Percentiles rank a stretch among this genome's conserved stretches.
Evolutionary conservation across 2,888 invertebrate species (phyloP).

Genomic region (Lithodes maja): DNA sequence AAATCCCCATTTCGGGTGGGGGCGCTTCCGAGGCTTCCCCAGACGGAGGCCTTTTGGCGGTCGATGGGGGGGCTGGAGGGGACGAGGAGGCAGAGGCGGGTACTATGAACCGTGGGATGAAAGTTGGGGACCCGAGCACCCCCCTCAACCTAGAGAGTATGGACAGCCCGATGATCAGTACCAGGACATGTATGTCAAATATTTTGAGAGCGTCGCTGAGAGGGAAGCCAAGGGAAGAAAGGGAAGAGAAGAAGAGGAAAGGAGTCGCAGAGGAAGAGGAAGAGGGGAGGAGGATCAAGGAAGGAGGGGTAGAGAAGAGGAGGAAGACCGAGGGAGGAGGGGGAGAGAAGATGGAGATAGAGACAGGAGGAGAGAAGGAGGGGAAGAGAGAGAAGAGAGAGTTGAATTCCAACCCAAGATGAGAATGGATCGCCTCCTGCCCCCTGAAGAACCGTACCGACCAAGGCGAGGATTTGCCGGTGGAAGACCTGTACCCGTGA

Average conservation of each 20-base stretch:
- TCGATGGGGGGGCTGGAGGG: constrained; percentile 48
- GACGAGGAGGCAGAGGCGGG: constrained; percentile 37
- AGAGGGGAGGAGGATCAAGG: not conserved
- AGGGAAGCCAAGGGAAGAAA: not conserved
- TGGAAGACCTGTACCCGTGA: not conserved
- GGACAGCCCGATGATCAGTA: constrained; percentile 45
- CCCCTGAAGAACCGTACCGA: not conserved
- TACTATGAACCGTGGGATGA: constrained; percentile 39
- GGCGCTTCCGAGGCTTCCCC: constrained; percentile 14
- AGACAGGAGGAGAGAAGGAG: not conserved
- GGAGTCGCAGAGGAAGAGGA: not conserved
- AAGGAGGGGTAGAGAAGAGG: not conserved
- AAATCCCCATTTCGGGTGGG: constrained; percentile 4
- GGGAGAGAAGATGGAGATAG: not conserved
- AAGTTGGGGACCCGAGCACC: constrained; percentile 18
- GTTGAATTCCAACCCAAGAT: not conserved
- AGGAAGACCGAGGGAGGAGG: not conserved
- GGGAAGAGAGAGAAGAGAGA: not conserved
- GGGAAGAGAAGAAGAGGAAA: not conserved
- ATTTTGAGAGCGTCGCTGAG: constrained; percentile 45
- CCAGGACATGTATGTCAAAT: constrained; percentile 58
- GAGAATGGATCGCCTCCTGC: not conserved
- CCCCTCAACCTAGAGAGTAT: constrained; percentile 24
- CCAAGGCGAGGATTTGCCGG: not conserved
- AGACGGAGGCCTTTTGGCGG: constrained; percentile 35